These are phyloP conservation scores for Thumatha senex DNA, from an alignment of 2,888 invertebrate genomes.

Conservation along the genomic window DNA sequence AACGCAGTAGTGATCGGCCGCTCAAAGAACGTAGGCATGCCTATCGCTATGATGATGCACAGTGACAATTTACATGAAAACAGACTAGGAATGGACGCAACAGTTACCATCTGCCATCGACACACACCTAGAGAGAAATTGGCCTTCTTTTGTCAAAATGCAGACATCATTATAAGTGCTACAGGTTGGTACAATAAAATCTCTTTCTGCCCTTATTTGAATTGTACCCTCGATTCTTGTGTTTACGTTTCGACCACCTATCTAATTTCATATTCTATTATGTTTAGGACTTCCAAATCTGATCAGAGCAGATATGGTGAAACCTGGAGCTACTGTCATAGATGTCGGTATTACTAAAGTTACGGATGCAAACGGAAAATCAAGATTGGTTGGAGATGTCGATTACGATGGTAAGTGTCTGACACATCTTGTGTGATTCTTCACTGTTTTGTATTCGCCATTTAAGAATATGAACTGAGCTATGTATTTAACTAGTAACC, in stretches of 20 bases:
- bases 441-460: too few species aligned
- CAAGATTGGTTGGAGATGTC: constrained; percentile 93
- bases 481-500: too few species aligned
- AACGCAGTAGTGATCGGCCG: constrained; percentile 95
- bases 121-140: constrained; percentile 92
- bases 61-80: constrained; percentile 88
- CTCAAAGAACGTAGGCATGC: constrained; percentile 96
- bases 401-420: constrained; percentile 89
- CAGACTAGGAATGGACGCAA: constrained; percentile 90
- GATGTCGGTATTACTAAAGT: constrained; percentile 94
- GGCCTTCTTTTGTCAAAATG: constrained; percentile 86
- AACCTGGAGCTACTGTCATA: constrained; percentile 93
- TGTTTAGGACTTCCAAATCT: constrained; percentile 86
- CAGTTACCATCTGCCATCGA: constrained; percentile 95
- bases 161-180: constrained; percentile 91
- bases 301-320: constrained; percentile 93
- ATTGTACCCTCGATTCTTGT: background rate
- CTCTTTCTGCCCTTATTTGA: background rate
- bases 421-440: background rate
- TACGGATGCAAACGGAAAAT: constrained; percentile 85
- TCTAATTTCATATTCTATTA: background rate
- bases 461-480: too few species aligned
- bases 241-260: background rate
- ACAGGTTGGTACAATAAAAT: constrained; percentile 78
- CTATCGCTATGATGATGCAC: constrained; percentile 93